Percentiles rank a stretch among this genome's conserved stretches.
Evolutionary conservation across 2,888 invertebrate genomes (phyloP).

Genomic region (Ramazzottius varieornatus): DNA sequence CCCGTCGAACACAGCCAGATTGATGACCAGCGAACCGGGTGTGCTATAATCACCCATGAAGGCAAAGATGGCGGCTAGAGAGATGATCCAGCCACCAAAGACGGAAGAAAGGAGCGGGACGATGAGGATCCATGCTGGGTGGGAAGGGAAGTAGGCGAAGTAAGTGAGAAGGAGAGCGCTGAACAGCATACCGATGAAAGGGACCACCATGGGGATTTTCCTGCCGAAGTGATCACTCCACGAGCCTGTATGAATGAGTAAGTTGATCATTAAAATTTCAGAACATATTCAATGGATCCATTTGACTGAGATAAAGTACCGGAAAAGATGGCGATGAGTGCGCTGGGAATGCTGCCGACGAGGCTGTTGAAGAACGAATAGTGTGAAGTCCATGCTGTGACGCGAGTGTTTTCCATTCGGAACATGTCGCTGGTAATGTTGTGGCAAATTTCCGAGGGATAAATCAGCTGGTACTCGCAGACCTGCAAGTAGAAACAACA

Average conservation of each 20-base stretch:
- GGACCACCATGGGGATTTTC: slow-evolving; percentile 2
- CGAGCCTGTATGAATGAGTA: neutral
- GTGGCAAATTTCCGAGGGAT: neutral
- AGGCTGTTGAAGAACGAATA: neutral
- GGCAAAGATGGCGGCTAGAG: neutral
- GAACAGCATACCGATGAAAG: neutral
- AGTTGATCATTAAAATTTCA: neutral
- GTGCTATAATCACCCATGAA: neutral
- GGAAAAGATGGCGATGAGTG: neutral
- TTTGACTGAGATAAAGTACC: too few relatives aligned
- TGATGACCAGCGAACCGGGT: neutral
- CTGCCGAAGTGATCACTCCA: slow-evolving; percentile 1
- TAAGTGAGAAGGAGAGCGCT: neutral
- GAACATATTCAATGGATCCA: too few relatives aligned
- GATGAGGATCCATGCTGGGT: neutral
- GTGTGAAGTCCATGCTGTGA: neutral
- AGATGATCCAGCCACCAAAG: neutral
- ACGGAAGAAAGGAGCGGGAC: neutral
- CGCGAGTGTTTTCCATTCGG: neutral
- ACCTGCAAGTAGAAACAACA: neutral
- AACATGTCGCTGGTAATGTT: neutral
- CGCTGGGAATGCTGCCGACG: neutral
- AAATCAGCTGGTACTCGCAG: neutral
- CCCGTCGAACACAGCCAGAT: neutral
- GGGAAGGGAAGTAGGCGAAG: neutral